These are phyloP conservation scores for Drosophila malerkotliana DNA, from an alignment of 1,140 invertebrate genomes.

Conservation along the genomic window DNA sequence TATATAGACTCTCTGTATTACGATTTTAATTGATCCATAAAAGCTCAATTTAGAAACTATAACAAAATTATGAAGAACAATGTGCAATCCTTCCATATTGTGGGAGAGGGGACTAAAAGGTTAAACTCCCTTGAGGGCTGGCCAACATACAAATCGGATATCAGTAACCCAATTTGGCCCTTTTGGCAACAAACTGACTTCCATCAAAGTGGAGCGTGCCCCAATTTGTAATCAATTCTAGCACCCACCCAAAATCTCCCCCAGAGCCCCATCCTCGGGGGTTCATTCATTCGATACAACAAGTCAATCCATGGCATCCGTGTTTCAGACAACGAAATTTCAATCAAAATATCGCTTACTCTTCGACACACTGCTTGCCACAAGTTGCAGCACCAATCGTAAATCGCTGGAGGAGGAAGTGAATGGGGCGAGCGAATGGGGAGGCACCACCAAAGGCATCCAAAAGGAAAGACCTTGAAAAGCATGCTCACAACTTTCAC, in stretches of 20 bases:
- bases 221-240: constrained; percentile 48
- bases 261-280: neutral
- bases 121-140: neutral
- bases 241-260: constrained; percentile 1
- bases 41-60: too few species aligned
- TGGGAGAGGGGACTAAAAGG: neutral
- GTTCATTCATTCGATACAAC: constrained; percentile 1
- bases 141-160: constrained; percentile 14
- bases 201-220: constrained; percentile 38
- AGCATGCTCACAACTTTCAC: constrained; percentile 73
- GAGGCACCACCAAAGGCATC: neutral
- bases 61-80: neutral
- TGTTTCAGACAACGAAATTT: constrained; percentile 41
- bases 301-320: constrained; percentile 38
- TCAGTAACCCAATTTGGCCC: constrained; percentile 41
- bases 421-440: neutral
- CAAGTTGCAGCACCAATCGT: constrained; percentile 45
- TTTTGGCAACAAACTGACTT: constrained; percentile 16
- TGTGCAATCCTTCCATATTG: neutral
- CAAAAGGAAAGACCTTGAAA: constrained; percentile 72
- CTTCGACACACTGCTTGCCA: constrained; percentile 30
- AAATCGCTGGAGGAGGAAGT: constrained; percentile 20
- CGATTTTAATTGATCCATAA: too few species aligned
- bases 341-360: constrained; percentile 45
- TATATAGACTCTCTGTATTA: too few species aligned